Conservation (phyloP, 2,888 invertebrate species). For the Thecocarcelia acutangulata region DNA sequence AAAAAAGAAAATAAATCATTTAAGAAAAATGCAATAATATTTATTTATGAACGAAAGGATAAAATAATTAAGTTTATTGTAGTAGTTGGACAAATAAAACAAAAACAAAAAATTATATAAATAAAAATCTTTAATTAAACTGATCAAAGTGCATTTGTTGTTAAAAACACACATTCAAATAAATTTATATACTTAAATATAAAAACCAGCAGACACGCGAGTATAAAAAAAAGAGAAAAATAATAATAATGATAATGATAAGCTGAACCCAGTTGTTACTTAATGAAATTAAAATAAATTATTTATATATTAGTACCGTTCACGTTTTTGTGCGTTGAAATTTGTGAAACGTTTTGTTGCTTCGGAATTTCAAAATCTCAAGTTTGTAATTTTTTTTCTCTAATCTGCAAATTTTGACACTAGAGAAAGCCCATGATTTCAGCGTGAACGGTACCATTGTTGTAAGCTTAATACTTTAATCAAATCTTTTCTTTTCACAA, state of each 20-base stretch:
- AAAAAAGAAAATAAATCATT: slow-evolving; percentile 1
- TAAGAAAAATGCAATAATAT: slow-evolving; percentile 63
- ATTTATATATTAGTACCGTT: no score
- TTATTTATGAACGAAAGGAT: slow-evolving; percentile 19
- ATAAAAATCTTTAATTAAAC: slow-evolving; percentile 20
- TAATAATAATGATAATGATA: no score
- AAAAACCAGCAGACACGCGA: neutral
- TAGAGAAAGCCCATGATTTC: no score
- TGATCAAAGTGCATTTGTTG: slow-evolving; percentile 60
- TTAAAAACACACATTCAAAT: slow-evolving; percentile 51
- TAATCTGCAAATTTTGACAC: no score
- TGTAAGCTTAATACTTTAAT: neutral
- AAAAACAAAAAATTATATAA: no score
- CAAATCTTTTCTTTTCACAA: neutral
- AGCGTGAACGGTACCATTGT: neutral
- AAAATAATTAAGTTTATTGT: slow-evolving; percentile 52
- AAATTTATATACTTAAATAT: neutral
- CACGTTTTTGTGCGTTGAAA: no score
- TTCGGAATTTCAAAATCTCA: no score
- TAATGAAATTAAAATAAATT: slow-evolving; percentile 13
- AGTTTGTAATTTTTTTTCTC: no score
- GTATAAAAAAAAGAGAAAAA: neutral
- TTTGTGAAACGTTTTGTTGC: no score
- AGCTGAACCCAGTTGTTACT: slow-evolving; percentile 37
- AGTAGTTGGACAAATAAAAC: slow-evolving; percentile 21